Percentiles rank a stretch among this genome's conserved stretches.
These are phyloP conservation scores for Leucophora obtusa DNA, from an alignment of 2,888 invertebrate genomes.

Conservation along the genomic window DNA sequence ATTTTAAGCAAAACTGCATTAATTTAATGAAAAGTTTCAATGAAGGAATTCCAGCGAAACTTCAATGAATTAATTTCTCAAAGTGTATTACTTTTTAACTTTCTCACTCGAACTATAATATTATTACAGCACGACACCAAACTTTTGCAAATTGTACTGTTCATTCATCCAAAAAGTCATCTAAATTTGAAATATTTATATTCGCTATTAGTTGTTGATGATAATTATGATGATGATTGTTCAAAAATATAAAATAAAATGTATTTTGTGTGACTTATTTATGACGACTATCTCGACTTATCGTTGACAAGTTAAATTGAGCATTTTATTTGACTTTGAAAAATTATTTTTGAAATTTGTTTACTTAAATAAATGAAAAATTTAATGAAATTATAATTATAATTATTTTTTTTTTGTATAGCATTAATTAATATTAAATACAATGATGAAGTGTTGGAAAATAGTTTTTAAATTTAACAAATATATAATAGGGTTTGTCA, in stretches of 20 bases:
- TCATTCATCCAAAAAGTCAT: neutral
- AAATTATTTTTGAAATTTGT: neutral
- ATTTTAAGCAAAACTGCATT: no score
- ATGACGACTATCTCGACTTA: slow-evolving; percentile 31
- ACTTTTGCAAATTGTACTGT: neutral
- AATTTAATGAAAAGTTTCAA: no score
- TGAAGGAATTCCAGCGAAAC: no score
- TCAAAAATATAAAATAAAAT: slow-evolving; percentile 6
- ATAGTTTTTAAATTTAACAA: no score
- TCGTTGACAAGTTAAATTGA: slow-evolving; percentile 50
- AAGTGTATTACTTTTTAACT: neutral
- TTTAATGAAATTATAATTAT: neutral
- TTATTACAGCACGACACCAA: neutral
- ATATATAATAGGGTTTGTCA: no score
- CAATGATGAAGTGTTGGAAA: no score
- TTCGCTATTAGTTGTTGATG: neutral
- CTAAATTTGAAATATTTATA: neutral
- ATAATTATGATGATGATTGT: neutral
- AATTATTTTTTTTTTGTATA: no score
- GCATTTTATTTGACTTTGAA: slow-evolving; percentile 42
- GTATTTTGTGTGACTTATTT: neutral
- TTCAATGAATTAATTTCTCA: no score
- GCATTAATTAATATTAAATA: no score
- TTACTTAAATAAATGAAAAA: neutral
- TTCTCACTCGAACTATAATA: neutral